Evolutionary conservation across 2,797 vertebrate genomes (phyloP).

Genomic region (Gadopsis bispinosus): DNA sequence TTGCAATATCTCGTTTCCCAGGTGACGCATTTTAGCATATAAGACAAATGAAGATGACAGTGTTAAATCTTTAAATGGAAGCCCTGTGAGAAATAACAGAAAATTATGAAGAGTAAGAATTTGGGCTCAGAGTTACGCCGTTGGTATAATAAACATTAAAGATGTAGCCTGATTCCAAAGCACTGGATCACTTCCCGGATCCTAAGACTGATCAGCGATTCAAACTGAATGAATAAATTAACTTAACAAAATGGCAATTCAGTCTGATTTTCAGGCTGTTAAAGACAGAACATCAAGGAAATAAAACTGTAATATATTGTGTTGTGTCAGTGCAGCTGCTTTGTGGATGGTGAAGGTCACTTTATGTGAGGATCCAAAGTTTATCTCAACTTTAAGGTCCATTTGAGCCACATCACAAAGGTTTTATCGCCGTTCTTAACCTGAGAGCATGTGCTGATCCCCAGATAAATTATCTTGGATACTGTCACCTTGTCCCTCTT

Average conservation of each 20-base stretch:
- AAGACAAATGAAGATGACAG: background rate
- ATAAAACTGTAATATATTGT: background rate
- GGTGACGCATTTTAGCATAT: conserved; percentile 13
- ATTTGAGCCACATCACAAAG: conserved; percentile 20
- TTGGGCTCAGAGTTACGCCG: background rate
- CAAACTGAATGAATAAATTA: conserved; percentile 20
- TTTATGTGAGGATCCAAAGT: conserved; percentile 12
- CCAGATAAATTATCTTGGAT: conserved; percentile 37
- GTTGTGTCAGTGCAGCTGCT: conserved; percentile 2
- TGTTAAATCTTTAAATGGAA: conserved; percentile 19
- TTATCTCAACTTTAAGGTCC: conserved; percentile 38
- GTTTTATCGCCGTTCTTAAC: conserved; percentile 32
- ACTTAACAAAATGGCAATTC: background rate
- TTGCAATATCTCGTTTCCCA: background rate
- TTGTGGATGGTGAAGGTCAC: conserved; percentile 41
- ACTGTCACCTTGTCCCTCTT: conserved; percentile 32
- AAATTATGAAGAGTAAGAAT: conserved; percentile 2
- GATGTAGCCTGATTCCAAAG: conserved; percentile 7
- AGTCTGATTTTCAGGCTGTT: conserved; percentile 19
- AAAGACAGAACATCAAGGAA: conserved; percentile 15
- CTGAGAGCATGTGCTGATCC: conserved; percentile 31
- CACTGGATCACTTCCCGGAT: background rate
- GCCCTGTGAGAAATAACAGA: conserved; percentile 17
- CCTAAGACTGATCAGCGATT: conserved; percentile 11
- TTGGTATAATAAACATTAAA: conserved; percentile 22